phyloP scores from a whole-genome alignment of 2,888 invertebrate genomes.

The Hirtodrosophila duncani region DNA sequence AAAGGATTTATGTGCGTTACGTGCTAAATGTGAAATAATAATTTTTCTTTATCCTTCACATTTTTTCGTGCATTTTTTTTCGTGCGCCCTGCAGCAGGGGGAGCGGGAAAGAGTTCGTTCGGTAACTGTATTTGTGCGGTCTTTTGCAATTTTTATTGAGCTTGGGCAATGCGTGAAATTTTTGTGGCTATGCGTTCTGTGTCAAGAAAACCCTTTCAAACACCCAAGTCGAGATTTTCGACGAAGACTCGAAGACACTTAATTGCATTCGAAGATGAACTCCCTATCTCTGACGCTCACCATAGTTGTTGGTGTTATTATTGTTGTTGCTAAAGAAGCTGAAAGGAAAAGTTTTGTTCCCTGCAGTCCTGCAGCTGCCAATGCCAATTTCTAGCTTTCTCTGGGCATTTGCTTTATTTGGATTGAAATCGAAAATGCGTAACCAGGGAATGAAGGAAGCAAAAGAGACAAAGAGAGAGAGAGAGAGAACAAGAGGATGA shows the following conservation, averaged over 20 bases:
- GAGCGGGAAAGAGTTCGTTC: background rate
- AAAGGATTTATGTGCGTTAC: slow-evolving; percentile 74
- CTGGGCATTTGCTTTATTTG: slow-evolving; percentile 39
- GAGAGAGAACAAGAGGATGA: background rate
- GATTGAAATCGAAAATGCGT: slow-evolving; percentile 71
- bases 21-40: slow-evolving; percentile 74
- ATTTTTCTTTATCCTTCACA: slow-evolving; percentile 50
- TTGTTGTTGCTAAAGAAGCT: slow-evolving; percentile 43
- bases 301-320: slow-evolving; percentile 40
- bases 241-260: slow-evolving; percentile 46
- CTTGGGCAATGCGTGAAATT: slow-evolving; percentile 60
- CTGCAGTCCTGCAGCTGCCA: slow-evolving; percentile 48
- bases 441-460: slow-evolving; percentile 43
- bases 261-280: slow-evolving; percentile 68
- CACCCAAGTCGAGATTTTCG: slow-evolving; percentile 43
- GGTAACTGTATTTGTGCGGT: slow-evolving; percentile 23
- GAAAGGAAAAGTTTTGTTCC: slow-evolving; percentile 62
- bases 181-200: slow-evolving; percentile 44
- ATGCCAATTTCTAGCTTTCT: slow-evolving; percentile 61
- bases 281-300: slow-evolving; percentile 21
- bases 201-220: slow-evolving; percentile 19
- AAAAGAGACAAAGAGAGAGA: background rate
- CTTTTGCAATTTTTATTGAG: slow-evolving; percentile 67
- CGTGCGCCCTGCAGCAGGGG: slow-evolving; percentile 46
- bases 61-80: slow-evolving; percentile 9